Evolutionary conservation across 2,888 invertebrate genomes (phyloP), one percentile per base, ranked within the genome.

Genomic region (Drosophila kuntzei): DNA sequence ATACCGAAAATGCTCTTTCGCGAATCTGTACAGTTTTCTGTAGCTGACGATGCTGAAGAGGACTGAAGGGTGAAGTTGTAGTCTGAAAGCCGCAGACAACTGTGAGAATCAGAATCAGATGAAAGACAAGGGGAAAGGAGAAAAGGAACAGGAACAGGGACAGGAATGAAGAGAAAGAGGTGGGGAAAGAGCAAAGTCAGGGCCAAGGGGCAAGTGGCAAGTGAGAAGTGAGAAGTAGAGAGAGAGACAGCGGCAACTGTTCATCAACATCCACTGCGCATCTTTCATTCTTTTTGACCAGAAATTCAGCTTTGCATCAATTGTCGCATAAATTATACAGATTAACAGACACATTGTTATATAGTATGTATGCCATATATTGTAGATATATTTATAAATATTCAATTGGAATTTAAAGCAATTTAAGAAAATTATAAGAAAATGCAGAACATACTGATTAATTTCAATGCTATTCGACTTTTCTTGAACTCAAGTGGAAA

Each of bases 241-340:
- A 2, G 49, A 27, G 22, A 22, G 18, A 18, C 14, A 36, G 36
- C 27, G 29, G 25, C 54, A 47, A 37, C 22, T 51, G 49, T 53
- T 58, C 57, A 62, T 43, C 68, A 62, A 36, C 51, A 50, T 49
- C 25, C 57, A 49, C 39, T 71, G 66, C 64, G 62, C 73, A 70
- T 71, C 61, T 62, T 63, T 62, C 53, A 78, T 72, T 68, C 60
- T 63, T 71, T 83, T 76, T 71, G 73, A 62, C 57, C 66, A 65
- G 71, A 76, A 87, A 76, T 77, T 72, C 76, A 85, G 74, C 82
- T 80, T 76, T 79, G 75, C 80, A 70, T 74, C 84, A 84, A 86
- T 87, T 87, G 87, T 80, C 76, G 87, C 87, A 87, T 87, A 84
- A 87, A 87, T 84, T 81, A 81, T 81, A 78, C 80, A 84, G 81